phyloP scores from a whole-genome alignment of 2,888 invertebrate genomes.

The Acheta domesticus region DNA sequence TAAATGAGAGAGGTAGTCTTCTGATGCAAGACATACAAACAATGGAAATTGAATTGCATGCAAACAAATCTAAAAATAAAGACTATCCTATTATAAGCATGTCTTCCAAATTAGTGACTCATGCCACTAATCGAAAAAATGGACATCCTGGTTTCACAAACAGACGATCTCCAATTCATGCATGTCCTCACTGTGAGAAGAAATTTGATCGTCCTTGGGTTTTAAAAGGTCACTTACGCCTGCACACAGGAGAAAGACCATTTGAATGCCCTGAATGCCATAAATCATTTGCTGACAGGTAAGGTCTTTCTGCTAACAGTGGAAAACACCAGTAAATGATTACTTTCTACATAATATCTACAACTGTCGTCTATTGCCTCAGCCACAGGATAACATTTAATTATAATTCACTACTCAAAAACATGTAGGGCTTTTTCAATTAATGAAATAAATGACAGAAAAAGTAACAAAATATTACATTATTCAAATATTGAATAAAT shows the following conservation, averaged over 20 bases:
- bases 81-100: background rate
- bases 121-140: background rate
- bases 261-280: constrained; percentile 64
- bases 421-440: too few species aligned
- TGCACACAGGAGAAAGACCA: constrained; percentile 68
- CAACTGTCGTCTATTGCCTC: background rate
- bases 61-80: background rate
- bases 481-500: too few species aligned
- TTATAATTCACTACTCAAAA: too few species aligned
- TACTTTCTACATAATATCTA: background rate
- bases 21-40: background rate
- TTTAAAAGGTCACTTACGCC: constrained; percentile 62
- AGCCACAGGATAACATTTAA: background rate
- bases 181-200: constrained; percentile 60
- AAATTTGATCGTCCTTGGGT: constrained; percentile 69
- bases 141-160: background rate
- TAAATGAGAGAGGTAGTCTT: background rate
- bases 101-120: background rate
- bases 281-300: constrained; percentile 63
- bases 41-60: background rate
- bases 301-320: background rate
- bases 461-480: too few species aligned
- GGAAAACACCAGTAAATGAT: background rate
- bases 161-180: constrained; percentile 46
- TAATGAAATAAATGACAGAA: too few species aligned